These are phyloP conservation scores for Odontesthes bonariensis DNA, from an alignment of 2,113 vertebrate genomes.

Conservation along the genomic window DNA sequence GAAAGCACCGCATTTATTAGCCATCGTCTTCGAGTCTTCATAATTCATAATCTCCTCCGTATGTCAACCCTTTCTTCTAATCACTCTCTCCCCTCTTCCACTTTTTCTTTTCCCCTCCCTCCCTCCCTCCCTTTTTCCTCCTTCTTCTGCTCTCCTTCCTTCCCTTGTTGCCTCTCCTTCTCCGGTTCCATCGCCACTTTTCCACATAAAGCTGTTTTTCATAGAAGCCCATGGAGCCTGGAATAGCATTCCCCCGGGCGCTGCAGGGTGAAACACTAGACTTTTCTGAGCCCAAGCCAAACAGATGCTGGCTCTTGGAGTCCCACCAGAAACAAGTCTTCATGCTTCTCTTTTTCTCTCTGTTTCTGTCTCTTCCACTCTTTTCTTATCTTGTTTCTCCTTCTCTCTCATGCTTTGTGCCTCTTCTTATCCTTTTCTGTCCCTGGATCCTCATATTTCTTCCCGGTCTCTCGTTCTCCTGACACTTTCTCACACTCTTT, in stretches of 20 bases:
- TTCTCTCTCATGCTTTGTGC: conserved; percentile 61
- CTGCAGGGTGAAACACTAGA: conserved; percentile 85
- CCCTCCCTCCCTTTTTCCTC: conserved; percentile 41
- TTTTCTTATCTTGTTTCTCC: conserved; percentile 43
- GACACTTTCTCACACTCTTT: conserved; percentile 58
- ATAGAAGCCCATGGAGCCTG: conserved; percentile 84
- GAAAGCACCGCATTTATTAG: not conserved
- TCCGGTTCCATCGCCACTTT: conserved; percentile 79
- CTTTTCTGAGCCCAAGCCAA: conserved; percentile 86
- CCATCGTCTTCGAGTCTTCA: conserved; percentile 11
- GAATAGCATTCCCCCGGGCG: conserved; percentile 85
- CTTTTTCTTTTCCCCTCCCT: conserved; percentile 18
- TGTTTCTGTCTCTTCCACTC: conserved; percentile 34
- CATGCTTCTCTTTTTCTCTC: conserved; percentile 71
- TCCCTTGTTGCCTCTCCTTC: conserved; percentile 74
- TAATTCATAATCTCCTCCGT: conserved; percentile 4
- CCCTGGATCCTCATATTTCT: conserved; percentile 54
- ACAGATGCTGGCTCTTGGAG: conserved; percentile 87
- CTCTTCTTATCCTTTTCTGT: conserved; percentile 46
- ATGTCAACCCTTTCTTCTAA: conserved; percentile 19
- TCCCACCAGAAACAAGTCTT: conserved; percentile 83
- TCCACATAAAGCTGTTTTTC: conserved; percentile 89
- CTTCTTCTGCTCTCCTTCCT: conserved; percentile 63
- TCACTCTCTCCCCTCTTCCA: conserved; percentile 24
- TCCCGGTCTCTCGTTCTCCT: conserved; percentile 56